A percentile compares a stretch with the other conserved stretches of the same genome.
phyloP scores from a whole-genome alignment of 2,797 vertebrate genomes.

The Tapera naevia region DNA sequence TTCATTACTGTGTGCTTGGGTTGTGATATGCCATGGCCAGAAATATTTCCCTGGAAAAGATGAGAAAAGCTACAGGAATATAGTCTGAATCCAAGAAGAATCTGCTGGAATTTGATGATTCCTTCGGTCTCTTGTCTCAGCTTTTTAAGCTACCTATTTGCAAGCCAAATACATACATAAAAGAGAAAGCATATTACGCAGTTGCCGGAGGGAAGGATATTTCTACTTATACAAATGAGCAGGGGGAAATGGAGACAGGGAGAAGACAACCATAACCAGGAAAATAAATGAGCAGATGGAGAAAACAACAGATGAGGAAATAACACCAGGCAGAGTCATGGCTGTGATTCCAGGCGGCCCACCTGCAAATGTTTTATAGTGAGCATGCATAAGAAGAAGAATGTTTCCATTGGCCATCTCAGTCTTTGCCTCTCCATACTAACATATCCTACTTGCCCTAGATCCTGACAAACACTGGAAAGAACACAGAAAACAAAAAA shows the following conservation, averaged over 20 bases:
- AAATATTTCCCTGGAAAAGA: not conserved
- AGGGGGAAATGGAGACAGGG: constrained; percentile 36
- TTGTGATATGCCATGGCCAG: not conserved
- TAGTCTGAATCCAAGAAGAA: not conserved
- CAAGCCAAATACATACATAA: constrained; percentile 70
- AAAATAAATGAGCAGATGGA: constrained; percentile 69
- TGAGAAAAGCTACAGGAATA: not conserved
- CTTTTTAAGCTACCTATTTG: constrained; percentile 57
- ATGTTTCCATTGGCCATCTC: constrained; percentile 39
- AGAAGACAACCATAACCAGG: constrained; percentile 46
- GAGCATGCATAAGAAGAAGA: constrained; percentile 25
- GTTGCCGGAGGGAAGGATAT: constrained; percentile 63
- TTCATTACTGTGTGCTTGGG: not conserved
- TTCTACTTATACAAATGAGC: constrained; percentile 63
- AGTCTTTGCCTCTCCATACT: constrained; percentile 33
- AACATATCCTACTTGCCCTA: constrained; percentile 27
- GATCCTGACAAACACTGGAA: constrained; percentile 8
- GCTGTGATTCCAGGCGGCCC: constrained; percentile 63
- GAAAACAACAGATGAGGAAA: constrained; percentile 60
- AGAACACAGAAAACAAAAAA: constrained; percentile 32
- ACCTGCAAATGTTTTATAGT: constrained; percentile 56
- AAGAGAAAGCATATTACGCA: constrained; percentile 50
- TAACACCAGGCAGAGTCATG: constrained; percentile 65
- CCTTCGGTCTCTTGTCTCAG: constrained; percentile 28
- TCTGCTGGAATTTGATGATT: constrained; percentile 26